Percentiles rank a stretch among this genome's conserved stretches.
phyloP scores from a whole-genome alignment of 2,113 vertebrate genomes.

The Forbesichthys papilliferus region DNA sequence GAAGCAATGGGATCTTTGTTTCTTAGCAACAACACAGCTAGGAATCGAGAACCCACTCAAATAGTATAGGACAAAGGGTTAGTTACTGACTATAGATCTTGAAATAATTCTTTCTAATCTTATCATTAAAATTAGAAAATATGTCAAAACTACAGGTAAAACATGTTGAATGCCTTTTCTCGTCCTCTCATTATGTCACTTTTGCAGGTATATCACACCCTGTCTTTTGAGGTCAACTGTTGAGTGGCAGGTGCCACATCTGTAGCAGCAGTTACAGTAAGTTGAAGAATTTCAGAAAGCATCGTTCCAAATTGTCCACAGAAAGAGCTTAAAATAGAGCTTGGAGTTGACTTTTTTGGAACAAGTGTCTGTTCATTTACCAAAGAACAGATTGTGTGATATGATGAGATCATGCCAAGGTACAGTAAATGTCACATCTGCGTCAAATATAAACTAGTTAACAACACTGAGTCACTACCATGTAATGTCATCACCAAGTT shows the following conservation, averaged over 20 bases:
- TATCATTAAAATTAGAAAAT: not conserved
- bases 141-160: slow-evolving; percentile 14
- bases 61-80: slow-evolving; percentile 39
- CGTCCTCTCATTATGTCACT: not conserved
- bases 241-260: slow-evolving; percentile 40
- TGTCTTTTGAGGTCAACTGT: slow-evolving; percentile 57
- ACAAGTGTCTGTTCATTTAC: not conserved
- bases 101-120: slow-evolving; percentile 21
- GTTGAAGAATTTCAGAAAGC: slow-evolving; percentile 28
- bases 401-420: slow-evolving; percentile 40
- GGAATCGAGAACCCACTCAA: slow-evolving; percentile 27
- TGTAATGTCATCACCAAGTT: not conserved
- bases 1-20: slow-evolving; percentile 29
- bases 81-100: slow-evolving; percentile 9
- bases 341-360: not conserved
- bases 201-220: slow-evolving; percentile 26
- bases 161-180: slow-evolving; percentile 19
- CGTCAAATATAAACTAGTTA: slow-evolving; percentile 36
- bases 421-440: slow-evolving; percentile 45
- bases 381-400: slow-evolving; percentile 8
- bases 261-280: slow-evolving; percentile 63
- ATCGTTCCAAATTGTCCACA: slow-evolving; percentile 12
- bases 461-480: slow-evolving; percentile 27
- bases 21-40: slow-evolving; percentile 13
- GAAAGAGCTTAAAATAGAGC: slow-evolving; percentile 16